These are phyloP conservation scores for Leptarthrus brevirostris DNA, from an alignment of 2,888 invertebrate species.

Conservation along the genomic window DNA sequence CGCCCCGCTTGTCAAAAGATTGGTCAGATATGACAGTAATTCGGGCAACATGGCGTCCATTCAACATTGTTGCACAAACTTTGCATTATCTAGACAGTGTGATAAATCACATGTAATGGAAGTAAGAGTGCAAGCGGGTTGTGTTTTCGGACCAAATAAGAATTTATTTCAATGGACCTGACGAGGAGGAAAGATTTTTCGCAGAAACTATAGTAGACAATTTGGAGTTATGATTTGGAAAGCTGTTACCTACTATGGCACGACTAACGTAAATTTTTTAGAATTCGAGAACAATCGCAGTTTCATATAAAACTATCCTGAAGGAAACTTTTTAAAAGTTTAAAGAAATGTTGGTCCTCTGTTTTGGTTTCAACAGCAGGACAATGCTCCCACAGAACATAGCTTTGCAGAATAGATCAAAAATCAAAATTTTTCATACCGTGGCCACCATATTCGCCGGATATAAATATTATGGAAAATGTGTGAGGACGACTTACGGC, in stretches of 20 bases:
- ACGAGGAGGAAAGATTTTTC: background rate
- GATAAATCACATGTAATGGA: background rate
- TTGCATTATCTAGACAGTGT: no score
- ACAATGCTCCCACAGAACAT: background rate
- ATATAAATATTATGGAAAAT: no score
- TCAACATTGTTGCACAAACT: no score
- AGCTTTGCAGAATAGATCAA: background rate
- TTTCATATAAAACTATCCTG: slow-evolving; percentile 4
- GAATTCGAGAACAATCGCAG: background rate
- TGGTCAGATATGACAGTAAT: no score
- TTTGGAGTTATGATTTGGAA: background rate
- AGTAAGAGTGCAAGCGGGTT: background rate
- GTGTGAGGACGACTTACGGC: no score
- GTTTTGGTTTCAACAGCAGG: background rate
- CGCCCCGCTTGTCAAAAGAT: no score
- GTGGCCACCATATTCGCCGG: no score
- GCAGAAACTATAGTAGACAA: background rate
- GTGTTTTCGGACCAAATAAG: background rate
- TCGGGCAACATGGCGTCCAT: no score
- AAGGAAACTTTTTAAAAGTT: background rate
- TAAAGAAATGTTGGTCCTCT: background rate
- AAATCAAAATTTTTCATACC: background rate
- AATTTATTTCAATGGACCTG: background rate
- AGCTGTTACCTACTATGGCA: background rate
- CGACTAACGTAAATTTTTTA: background rate